Conservation (phyloP, 2,888 invertebrate species). For the Dynastes maya region DNA sequence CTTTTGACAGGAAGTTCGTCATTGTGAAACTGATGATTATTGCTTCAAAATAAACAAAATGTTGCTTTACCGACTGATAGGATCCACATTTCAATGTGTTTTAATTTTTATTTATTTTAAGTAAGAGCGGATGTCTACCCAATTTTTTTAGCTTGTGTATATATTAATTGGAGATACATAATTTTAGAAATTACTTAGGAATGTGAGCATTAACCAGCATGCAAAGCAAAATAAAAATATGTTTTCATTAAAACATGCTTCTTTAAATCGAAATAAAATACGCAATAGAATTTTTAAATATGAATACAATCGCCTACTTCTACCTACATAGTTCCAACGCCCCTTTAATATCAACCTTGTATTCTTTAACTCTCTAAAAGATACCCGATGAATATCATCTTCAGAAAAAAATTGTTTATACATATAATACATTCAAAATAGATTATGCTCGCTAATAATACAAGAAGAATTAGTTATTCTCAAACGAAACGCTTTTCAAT, state of each 20-base stretch:
- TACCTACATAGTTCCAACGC: too few species aligned
- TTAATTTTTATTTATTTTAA: slow-evolving; percentile 26
- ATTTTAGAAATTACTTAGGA: not conserved
- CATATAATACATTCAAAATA: too few species aligned
- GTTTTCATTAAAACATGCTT: not conserved
- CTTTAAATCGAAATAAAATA: not conserved
- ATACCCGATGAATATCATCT: too few species aligned
- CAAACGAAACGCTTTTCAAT: too few species aligned
- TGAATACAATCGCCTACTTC: too few species aligned
- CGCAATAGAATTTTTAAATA: not conserved
- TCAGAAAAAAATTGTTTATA: too few species aligned
- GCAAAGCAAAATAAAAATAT: not conserved
- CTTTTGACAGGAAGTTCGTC: slow-evolving; percentile 1
- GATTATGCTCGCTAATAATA: too few species aligned
- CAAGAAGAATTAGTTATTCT: too few species aligned
- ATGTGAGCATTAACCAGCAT: not conserved
- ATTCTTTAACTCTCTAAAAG: too few species aligned
- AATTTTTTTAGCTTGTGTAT: not conserved
- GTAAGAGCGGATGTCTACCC: slow-evolving; percentile 11
- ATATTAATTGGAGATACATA: slow-evolving; percentile 12
- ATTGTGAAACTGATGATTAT: not conserved
- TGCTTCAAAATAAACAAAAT: slow-evolving; percentile 11
- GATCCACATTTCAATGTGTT: not conserved
- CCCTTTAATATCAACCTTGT: too few species aligned
- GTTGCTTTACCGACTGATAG: slow-evolving; percentile 5